These are phyloP conservation scores for Rutilus rutilus DNA, from an alignment of 2,113 vertebrate genomes.

Conservation along the genomic window DNA sequence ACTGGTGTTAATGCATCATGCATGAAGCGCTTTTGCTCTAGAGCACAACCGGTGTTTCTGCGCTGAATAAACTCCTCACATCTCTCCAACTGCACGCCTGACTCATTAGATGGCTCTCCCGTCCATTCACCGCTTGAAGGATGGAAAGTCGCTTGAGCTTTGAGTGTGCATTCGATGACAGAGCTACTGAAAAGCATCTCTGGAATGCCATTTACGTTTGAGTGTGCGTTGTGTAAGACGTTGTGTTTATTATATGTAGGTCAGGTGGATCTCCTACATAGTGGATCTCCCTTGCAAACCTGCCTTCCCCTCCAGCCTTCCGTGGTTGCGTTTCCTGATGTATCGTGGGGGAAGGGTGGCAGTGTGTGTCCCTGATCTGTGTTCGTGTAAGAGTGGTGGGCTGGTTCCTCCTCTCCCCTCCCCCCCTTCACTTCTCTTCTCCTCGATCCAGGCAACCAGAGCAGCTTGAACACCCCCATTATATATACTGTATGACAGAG, in stretches of 20 bases:
- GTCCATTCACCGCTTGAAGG: not conserved
- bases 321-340: slow-evolving; percentile 54
- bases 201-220: not conserved
- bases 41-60: not conserved
- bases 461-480: slow-evolving; percentile 50
- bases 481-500: slow-evolving; percentile 50
- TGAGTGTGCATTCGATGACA: not conserved
- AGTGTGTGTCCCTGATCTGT: slow-evolving; percentile 20
- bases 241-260: slow-evolving; percentile 51
- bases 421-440: slow-evolving; percentile 44
- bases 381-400: slow-evolving; percentile 59
- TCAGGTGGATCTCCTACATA: slow-evolving; percentile 22
- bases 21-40: slow-evolving; percentile 2
- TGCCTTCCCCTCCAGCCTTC: slow-evolving; percentile 46
- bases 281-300: not conserved
- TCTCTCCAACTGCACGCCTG: not conserved
- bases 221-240: not conserved
- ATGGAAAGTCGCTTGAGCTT: slow-evolving; percentile 22
- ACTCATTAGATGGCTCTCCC: slow-evolving; percentile 1
- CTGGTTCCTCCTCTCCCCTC: slow-evolving; percentile 60
- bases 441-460: slow-evolving; percentile 43
- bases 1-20: slow-evolving; percentile 26
- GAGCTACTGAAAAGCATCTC: not conserved
- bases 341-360: slow-evolving; percentile 56
- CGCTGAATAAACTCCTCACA: not conserved